phyloP scores from a whole-genome alignment of 2,888 invertebrate genomes.

The Dasypogon diadema region DNA sequence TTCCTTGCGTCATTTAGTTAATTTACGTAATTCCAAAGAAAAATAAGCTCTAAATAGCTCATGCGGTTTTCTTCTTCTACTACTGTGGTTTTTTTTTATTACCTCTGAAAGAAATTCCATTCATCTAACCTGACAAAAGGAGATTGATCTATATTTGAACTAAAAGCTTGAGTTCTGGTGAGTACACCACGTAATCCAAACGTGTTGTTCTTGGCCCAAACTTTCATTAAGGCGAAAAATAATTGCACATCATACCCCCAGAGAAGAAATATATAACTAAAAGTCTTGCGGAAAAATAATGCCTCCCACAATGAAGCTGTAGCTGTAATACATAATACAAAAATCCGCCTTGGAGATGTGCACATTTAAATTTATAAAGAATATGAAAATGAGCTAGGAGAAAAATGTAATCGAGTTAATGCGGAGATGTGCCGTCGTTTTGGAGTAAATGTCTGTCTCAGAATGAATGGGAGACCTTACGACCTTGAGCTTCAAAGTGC shows the following conservation, averaged over 20 bases:
- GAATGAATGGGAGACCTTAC: no score
- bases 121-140: constrained; percentile 11
- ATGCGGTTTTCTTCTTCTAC: background rate
- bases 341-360: background rate
- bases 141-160: constrained; percentile 35
- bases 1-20: background rate
- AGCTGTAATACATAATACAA: background rate
- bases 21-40: constrained; percentile 7
- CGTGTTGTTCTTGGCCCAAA: background rate
- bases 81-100: background rate
- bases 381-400: constrained; percentile 14
- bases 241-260: background rate
- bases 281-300: background rate
- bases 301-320: background rate
- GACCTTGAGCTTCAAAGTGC: background rate
- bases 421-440: background rate
- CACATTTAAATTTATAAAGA: constrained; percentile 14
- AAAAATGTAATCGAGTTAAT: background rate
- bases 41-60: background rate
- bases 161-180: no score
- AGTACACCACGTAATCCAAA: background rate
- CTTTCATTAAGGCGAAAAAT: background rate
- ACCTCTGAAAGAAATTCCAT: constrained; percentile 8
- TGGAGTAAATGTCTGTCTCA: no score
- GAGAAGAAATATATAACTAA: background rate